These are phyloP conservation scores for Sebastes iracundus DNA, from an alignment of 2,797 vertebrate genomes.

Conservation along the genomic window DNA sequence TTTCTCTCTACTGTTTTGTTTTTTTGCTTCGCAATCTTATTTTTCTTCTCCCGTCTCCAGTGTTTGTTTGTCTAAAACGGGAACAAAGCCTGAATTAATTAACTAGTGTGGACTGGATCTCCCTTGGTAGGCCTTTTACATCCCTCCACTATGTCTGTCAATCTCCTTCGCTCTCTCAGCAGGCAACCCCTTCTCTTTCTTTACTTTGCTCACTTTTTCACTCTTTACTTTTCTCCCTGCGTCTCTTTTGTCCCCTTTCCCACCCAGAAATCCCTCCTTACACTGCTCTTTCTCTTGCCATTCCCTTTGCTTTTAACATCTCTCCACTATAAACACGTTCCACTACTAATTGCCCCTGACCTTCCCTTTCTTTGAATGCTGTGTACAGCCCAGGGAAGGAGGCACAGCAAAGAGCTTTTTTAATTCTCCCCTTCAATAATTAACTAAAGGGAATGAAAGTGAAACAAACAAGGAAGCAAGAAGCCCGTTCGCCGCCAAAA, in stretches of 20 bases:
- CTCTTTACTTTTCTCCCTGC: conserved; percentile 2
- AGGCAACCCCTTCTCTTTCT: conserved; percentile 38
- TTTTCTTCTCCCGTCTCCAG: conserved; percentile 48
- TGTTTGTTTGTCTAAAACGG: conserved; percentile 68
- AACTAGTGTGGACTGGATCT: conserved; percentile 64
- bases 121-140: conserved; percentile 60
- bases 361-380: conserved; percentile 47
- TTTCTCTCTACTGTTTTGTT: conserved; percentile 8
- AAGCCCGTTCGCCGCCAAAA: conserved; percentile 25
- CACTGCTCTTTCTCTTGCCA: conserved; percentile 1
- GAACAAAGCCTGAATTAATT: conserved; percentile 81
- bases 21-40: conserved; percentile 11
- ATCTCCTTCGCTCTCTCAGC: conserved; percentile 56
- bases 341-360: conserved; percentile 53
- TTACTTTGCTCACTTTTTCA: conserved; percentile 36
- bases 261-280: conserved; percentile 17
- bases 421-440: conserved; percentile 64
- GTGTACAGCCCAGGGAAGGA: conserved; percentile 31
- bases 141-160: conserved; percentile 63
- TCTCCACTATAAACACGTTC: conserved; percentile 30
- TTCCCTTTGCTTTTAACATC: conserved; percentile 30
- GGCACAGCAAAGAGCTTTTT: conserved; percentile 40
- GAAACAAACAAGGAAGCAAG: conserved; percentile 53
- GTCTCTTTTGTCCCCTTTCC: conserved; percentile 27
- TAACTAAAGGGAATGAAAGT: conserved; percentile 50